Percentiles rank a stretch among this genome's conserved stretches.
Conservation (phyloP, 2,888 invertebrate genomes). For the Osmoderma eremita region DNA sequence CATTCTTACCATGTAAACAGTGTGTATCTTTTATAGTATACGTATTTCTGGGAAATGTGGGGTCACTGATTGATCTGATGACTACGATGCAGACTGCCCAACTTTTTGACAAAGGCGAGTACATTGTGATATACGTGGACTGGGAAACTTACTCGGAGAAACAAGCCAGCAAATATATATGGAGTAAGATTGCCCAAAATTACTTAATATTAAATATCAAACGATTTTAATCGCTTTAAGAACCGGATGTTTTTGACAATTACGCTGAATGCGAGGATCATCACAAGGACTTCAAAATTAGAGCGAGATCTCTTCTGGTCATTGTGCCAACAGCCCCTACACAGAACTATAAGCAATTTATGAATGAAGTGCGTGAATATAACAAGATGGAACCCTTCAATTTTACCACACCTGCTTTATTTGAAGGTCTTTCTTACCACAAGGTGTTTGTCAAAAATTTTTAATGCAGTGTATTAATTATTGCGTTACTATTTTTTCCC, state of each 20-base stretch:
- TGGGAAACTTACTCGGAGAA: constrained; percentile 84
- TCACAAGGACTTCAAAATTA: constrained; percentile 72
- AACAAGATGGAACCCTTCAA: constrained; percentile 84
- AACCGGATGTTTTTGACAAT: constrained; percentile 68
- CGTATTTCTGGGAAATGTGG: constrained; percentile 89
- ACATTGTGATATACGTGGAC: constrained; percentile 95
- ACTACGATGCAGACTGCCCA: constrained; percentile 88
- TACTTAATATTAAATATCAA: constrained; percentile 23
- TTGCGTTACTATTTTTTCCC: too few species aligned
- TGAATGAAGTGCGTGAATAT: constrained; percentile 80
- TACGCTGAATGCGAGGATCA: constrained; percentile 71
- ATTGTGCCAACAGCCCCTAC: constrained; percentile 88
- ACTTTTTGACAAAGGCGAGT: constrained; percentile 90
- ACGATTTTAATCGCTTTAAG: constrained; percentile 54
- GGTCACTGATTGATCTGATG: constrained; percentile 90
- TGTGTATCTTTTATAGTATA: constrained; percentile 77
- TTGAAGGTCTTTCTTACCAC: constrained; percentile 58
- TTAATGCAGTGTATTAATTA: not conserved
- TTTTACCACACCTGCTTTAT: constrained; percentile 73
- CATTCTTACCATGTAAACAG: constrained; percentile 47
- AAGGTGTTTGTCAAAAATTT: constrained; percentile 45
- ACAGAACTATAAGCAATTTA: constrained; percentile 78
- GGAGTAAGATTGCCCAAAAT: constrained; percentile 69
- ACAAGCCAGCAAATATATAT: constrained; percentile 82
- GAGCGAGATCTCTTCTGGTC: constrained; percentile 85